These are phyloP conservation scores for Sylvia atricapilla DNA, from an alignment of 2,113 vertebrate genomes.

Conservation along the genomic window DNA sequence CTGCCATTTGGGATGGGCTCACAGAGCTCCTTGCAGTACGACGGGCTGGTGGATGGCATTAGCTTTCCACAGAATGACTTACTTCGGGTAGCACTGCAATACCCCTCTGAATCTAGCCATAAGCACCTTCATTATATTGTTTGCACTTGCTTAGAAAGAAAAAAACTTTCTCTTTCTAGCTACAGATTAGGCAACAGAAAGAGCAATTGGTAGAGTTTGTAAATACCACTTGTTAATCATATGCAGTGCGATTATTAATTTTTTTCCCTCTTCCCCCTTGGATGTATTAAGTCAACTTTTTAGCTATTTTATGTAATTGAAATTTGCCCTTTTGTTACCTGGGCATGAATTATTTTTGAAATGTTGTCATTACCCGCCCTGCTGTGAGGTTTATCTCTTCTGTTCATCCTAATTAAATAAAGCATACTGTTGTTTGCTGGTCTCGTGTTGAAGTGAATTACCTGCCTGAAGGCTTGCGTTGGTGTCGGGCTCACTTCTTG, in stretches of 20 bases:
- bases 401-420: conserved; percentile 79
- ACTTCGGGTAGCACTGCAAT: neutral
- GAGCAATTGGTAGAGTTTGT: conserved; percentile 29
- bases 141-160: neutral
- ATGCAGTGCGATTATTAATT: neutral
- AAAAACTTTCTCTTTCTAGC: neutral
- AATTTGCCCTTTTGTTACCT: conserved; percentile 75
- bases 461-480: conserved; percentile 67
- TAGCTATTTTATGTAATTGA: conserved; percentile 70
- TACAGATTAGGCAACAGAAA: conserved; percentile 45
- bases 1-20: neutral
- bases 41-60: neutral
- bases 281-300: conserved; percentile 51
- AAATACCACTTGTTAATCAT: conserved; percentile 59
- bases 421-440: conserved; percentile 68
- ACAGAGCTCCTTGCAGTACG: neutral
- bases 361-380: conserved; percentile 64
- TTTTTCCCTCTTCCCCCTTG: neutral
- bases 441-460: conserved; percentile 58
- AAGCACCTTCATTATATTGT: neutral
- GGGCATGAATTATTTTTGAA: conserved; percentile 74
- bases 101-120: neutral
- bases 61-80: neutral
- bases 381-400: conserved; percentile 78
- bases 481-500: neutral